Conservation (phyloP, 1,140 invertebrate genomes). For the Stegodyphus mimosarum region DNA sequence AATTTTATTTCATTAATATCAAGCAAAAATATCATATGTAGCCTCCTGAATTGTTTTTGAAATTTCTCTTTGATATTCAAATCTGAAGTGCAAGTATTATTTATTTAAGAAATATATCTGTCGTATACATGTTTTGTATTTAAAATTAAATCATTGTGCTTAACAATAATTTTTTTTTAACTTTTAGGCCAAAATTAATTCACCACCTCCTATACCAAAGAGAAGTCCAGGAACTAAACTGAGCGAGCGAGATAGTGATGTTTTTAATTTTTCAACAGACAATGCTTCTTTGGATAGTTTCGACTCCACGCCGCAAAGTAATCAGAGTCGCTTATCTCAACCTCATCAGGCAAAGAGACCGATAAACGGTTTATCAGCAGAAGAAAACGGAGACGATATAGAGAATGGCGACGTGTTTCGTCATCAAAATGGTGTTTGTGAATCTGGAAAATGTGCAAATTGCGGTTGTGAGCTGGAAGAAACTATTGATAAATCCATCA, state of each 20-base stretch:
- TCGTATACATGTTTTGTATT: no score
- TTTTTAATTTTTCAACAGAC: conserved; percentile 30
- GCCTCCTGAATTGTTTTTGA: no score
- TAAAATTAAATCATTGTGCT: no score
- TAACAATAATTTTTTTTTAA: neutral
- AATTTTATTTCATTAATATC: no score
- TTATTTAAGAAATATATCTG: no score
- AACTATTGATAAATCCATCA: neutral
- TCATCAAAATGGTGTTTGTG: no score
- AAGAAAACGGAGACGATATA: conserved; percentile 4
- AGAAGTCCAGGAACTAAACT: conserved; percentile 27
- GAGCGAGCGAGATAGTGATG: conserved; percentile 9
- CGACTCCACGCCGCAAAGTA: neutral
- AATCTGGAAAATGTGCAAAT: conserved; percentile 13
- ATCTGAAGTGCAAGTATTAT: no score
- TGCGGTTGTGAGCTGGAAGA: conserved; percentile 8
- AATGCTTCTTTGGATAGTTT: conserved; percentile 20
- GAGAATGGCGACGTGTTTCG: neutral
- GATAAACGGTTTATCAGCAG: conserved; percentile 27
- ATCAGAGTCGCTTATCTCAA: conserved; percentile 2
- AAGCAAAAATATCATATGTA: no score
- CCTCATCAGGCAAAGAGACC: neutral
- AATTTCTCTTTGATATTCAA: no score
- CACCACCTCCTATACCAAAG: conserved; percentile 46
- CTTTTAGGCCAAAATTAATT: conserved; percentile 14